phyloP scores from a whole-genome alignment of 1,140 invertebrate species.

The Drosophila rhopaloa region DNA sequence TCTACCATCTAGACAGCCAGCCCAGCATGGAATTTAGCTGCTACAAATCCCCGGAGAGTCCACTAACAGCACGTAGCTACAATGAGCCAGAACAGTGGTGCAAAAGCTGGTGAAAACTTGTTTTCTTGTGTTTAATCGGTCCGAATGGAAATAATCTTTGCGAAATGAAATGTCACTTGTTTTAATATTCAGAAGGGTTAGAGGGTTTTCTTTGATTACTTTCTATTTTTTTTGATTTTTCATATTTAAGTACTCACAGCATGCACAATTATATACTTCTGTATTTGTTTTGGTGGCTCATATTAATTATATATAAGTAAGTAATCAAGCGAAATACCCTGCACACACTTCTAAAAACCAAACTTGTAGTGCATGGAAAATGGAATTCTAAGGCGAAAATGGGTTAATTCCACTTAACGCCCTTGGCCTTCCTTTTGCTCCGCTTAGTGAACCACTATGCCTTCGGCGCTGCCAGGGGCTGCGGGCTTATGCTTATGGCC shows the following conservation, averaged over 20 bases:
- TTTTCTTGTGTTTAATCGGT: too few species aligned
- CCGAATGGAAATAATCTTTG: too few species aligned
- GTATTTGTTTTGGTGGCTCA: too few species aligned
- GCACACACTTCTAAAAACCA: too few species aligned
- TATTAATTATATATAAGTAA: too few species aligned
- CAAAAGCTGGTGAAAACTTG: neutral
- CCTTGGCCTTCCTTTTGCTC: neutral
- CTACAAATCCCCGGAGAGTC: conserved; percentile 72
- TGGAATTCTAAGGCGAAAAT: neutral
- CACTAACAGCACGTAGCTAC: conserved; percentile 67
- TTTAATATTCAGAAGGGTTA: too few species aligned
- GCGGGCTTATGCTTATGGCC: conserved; percentile 5
- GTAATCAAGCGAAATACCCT: too few species aligned
- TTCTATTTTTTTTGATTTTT: too few species aligned
- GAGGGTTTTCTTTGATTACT: too few species aligned
- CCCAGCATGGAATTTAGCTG: conserved; percentile 65
- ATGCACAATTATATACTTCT: too few species aligned
- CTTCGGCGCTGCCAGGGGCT: neutral
- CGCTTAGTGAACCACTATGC: conserved; percentile 11
- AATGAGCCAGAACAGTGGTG: conserved; percentile 31
- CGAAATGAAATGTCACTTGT: too few species aligned
- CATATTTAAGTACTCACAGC: too few species aligned
- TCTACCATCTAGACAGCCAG: conserved; percentile 14
- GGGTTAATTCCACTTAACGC: neutral
- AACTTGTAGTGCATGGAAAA: neutral